Evolutionary conservation across 2,888 invertebrate species (phyloP).

Genomic region (Drosophila planitibia): DNA sequence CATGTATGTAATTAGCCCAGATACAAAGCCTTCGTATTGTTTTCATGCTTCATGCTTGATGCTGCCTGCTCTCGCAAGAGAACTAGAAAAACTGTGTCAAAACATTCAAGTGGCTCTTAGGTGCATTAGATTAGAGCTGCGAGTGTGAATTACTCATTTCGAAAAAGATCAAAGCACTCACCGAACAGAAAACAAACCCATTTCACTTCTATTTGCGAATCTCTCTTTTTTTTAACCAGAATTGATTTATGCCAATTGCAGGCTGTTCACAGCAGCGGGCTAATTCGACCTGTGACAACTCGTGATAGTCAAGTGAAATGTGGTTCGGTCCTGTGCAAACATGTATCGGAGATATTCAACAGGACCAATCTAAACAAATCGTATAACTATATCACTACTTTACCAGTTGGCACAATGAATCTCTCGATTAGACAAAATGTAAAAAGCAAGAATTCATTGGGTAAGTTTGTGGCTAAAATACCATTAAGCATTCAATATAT

Average conservation of each 20-base stretch:
- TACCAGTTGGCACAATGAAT: slow-evolving; percentile 94
- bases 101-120: slow-evolving; percentile 59
- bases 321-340: slow-evolving; percentile 87
- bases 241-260: slow-evolving; percentile 32
- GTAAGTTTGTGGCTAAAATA: slow-evolving; percentile 86
- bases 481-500: neutral
- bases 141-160: slow-evolving; percentile 29
- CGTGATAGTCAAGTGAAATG: slow-evolving; percentile 84
- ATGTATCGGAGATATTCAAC: slow-evolving; percentile 93
- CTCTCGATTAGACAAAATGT: slow-evolving; percentile 93
- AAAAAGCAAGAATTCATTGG: slow-evolving; percentile 92
- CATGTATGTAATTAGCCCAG: slow-evolving; percentile 63
- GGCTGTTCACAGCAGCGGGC: slow-evolving; percentile 82
- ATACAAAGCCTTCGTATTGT: slow-evolving; percentile 62
- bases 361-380: slow-evolving; percentile 91
- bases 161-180: slow-evolving; percentile 23
- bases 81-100: slow-evolving; percentile 56
- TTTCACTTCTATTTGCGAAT: neutral
- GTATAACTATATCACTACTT: slow-evolving; percentile 92
- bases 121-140: slow-evolving; percentile 40
- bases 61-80: slow-evolving; percentile 26
- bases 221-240: neutral
- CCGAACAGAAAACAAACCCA: neutral
- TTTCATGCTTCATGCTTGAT: slow-evolving; percentile 39
- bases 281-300: slow-evolving; percentile 82